Conservation (phyloP, 2,113 vertebrate genomes). For the Malurus melanocephalus region DNA sequence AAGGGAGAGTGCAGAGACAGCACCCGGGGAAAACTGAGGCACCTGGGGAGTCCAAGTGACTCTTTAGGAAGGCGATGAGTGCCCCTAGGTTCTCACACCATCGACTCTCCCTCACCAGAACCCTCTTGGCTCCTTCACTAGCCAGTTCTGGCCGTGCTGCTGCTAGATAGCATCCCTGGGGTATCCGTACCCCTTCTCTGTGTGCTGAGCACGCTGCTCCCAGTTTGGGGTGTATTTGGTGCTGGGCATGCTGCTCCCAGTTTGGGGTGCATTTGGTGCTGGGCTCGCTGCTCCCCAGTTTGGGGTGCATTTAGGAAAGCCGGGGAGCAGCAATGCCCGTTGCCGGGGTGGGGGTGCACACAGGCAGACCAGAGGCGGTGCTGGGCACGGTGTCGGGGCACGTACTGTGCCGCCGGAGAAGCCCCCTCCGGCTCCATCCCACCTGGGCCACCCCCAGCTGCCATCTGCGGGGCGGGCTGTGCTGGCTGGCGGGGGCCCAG, state of each 20-base stretch:
- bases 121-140: background rate
- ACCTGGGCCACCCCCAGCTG: background rate
- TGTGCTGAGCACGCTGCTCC: rapidly evolving
- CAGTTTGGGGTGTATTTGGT: background rate
- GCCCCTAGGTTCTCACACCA: rapidly evolving
- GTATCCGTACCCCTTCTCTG: background rate
- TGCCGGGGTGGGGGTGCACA: background rate
- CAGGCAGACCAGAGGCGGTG: background rate
- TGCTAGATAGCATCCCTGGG: background rate
- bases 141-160: background rate
- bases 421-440: background rate
- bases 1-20: rapidly evolving
- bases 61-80: background rate
- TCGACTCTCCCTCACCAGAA: background rate
- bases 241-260: rapidly evolving
- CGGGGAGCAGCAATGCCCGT: rapidly evolving
- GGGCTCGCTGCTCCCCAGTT: rapidly evolving
- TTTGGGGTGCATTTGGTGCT: background rate
- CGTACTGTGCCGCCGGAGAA: rapidly evolving
- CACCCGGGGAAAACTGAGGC: background rate
- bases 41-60: background rate
- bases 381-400: background rate
- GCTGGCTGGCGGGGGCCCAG: background rate
- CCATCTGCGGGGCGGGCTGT: background rate
- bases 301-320: background rate